These are phyloP conservation scores for Hetaerina titia DNA, from an alignment of 2,888 invertebrate species.

Conservation along the genomic window DNA sequence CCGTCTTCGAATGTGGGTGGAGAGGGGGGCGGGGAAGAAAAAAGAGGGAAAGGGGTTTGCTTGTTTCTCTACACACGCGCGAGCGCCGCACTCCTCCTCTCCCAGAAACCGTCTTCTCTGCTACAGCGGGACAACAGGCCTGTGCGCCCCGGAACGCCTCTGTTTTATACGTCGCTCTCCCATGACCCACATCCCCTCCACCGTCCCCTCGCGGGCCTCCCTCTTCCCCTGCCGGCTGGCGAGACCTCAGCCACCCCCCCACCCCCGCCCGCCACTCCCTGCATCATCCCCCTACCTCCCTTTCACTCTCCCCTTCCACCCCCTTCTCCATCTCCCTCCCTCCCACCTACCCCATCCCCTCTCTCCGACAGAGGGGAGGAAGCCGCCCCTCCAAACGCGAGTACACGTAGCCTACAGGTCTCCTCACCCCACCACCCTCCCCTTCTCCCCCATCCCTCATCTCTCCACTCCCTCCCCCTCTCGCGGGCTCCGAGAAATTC, in stretches of 20 bases:
- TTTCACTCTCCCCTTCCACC: neutral
- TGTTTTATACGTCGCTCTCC: conserved; percentile 54
- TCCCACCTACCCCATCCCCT: neutral
- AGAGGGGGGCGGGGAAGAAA: too few species aligned
- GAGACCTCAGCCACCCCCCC: neutral
- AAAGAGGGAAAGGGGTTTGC: too few species aligned
- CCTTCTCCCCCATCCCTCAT: too few species aligned
- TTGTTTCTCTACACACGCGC: too few species aligned
- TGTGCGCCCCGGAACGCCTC: conserved; percentile 37
- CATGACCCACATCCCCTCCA: conserved; percentile 64
- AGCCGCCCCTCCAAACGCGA: neutral
- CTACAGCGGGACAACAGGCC: conserved; percentile 59
- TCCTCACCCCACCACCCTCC: neutral
- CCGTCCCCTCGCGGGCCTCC: neutral
- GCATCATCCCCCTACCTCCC: neutral
- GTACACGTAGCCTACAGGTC: neutral
- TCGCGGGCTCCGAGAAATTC: neutral
- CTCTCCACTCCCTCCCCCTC: neutral
- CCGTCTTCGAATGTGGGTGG: neutral
- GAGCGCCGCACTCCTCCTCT: neutral
- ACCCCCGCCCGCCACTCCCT: neutral
- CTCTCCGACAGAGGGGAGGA: neutral
- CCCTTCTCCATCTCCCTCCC: neutral
- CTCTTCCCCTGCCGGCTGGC: neutral
- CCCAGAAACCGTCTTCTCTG: conserved; percentile 26